These are phyloP conservation scores for Erannis defoliaria DNA, from an alignment of 2,888 invertebrate genomes.

Conservation along the genomic window DNA sequence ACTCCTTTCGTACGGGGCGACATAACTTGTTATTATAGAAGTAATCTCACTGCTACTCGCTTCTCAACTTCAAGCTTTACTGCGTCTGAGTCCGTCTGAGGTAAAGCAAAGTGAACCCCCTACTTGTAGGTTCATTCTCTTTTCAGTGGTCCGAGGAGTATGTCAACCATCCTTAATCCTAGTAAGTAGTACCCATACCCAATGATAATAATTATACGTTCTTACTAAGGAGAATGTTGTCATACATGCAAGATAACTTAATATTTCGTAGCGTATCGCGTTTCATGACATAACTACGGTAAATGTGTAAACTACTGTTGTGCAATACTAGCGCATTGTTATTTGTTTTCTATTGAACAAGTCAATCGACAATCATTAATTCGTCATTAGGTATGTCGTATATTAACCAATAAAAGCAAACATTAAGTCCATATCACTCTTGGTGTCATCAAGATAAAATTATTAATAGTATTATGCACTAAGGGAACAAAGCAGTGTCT, in stretches of 20 bases:
- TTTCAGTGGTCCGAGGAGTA: background rate
- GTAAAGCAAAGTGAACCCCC: no score
- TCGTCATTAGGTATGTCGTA: background rate
- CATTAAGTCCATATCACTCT: background rate
- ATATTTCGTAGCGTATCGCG: background rate
- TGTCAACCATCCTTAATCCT: background rate
- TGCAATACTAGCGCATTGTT: slow-evolving; percentile 1
- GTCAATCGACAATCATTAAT: background rate
- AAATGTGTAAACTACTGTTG: background rate
- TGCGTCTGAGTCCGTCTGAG: no score
- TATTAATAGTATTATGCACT: no score
- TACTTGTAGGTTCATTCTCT: no score
- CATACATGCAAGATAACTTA: background rate
- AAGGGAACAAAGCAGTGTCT: no score
- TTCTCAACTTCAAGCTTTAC: background rate
- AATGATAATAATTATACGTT: background rate
- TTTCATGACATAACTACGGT: background rate
- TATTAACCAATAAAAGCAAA: background rate
- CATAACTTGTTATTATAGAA: no score
- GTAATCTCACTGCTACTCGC: no score
- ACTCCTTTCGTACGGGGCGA: no score
- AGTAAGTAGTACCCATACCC: background rate
- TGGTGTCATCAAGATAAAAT: no score
- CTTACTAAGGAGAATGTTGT: background rate
- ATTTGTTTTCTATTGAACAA: background rate